Conservation (phyloP, 1,140 invertebrate genomes). For the Drosophila orena region DNA sequence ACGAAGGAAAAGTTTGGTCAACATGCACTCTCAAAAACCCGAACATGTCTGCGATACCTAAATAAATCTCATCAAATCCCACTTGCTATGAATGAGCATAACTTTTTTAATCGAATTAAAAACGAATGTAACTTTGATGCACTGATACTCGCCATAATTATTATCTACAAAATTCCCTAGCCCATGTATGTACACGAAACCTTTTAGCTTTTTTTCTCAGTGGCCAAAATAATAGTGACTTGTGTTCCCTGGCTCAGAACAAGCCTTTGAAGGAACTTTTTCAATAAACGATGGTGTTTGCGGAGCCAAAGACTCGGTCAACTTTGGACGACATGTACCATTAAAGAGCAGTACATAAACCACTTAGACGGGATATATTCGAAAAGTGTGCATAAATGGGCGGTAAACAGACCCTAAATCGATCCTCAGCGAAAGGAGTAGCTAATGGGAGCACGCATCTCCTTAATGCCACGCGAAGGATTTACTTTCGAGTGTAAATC, state of each 20-base stretch:
- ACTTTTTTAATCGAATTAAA: neutral
- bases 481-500: slow-evolving; percentile 68
- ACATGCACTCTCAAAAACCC: slow-evolving; percentile 1
- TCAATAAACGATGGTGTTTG: slow-evolving; percentile 51
- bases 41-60: neutral
- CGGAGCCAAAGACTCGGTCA: slow-evolving; percentile 20
- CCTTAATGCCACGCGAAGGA: slow-evolving; percentile 43
- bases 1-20: slow-evolving; percentile 26
- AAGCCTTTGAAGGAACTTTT: slow-evolving; percentile 26
- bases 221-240: slow-evolving; percentile 31
- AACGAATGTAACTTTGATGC: too few relatives aligned
- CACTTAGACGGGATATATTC: slow-evolving; percentile 27
- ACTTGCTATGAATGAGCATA: neutral
- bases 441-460: slow-evolving; percentile 33
- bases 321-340: slow-evolving; percentile 23
- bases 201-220: neutral
- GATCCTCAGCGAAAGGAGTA: neutral
- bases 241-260: neutral
- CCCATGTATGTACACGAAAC: too few relatives aligned
- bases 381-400: slow-evolving; percentile 33
- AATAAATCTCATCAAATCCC: too few relatives aligned
- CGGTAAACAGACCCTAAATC: slow-evolving; percentile 22
- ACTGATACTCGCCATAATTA: too few relatives aligned
- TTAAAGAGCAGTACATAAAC: slow-evolving; percentile 32
- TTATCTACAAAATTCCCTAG: too few relatives aligned